Evolutionary conservation across 2,888 invertebrate genomes (phyloP).

Genomic region (Philonicus albiceps): DNA sequence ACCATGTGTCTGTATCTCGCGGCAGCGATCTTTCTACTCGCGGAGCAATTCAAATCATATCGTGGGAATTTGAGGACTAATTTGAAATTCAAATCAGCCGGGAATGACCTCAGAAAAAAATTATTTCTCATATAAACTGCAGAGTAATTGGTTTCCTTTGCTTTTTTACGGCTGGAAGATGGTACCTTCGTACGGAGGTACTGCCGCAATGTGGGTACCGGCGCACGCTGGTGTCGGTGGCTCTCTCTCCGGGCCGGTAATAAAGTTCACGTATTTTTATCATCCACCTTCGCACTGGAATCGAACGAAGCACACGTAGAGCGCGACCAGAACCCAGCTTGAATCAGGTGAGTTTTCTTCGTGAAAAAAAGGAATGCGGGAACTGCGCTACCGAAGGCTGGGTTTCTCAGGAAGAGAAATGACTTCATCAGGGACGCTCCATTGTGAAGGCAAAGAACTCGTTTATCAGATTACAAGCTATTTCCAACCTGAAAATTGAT

Average conservation of each 20-base stretch:
- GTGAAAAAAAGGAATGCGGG: slow-evolving; percentile 8
- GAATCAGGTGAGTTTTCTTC: neutral
- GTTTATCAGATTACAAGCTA: neutral
- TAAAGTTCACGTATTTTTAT: slow-evolving; percentile 19
- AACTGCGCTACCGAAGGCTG: slow-evolving; percentile 7
- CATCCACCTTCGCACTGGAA: slow-evolving; percentile 33
- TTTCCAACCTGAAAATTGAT: neutral
- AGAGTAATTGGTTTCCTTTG: slow-evolving; percentile 40
- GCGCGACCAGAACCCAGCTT: neutral
- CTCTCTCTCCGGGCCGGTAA: neutral
- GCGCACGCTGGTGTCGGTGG: neutral
- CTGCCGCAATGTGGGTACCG: neutral
- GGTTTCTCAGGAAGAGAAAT: slow-evolving; percentile 34
- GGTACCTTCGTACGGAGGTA: neutral
- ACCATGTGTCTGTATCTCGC: slow-evolving; percentile 8
- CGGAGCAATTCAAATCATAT: slow-evolving; percentile 48
- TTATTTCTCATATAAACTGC: slow-evolving; percentile 31
- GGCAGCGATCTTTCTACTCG: slow-evolving; percentile 41
- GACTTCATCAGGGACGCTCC: slow-evolving; percentile 31
- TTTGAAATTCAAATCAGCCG: slow-evolving; percentile 47
- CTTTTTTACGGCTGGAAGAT: slow-evolving; percentile 13
- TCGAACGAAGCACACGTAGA: slow-evolving; percentile 1
- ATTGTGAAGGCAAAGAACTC: slow-evolving; percentile 7
- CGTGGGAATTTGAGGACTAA: slow-evolving; percentile 47
- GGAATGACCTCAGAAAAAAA: slow-evolving; percentile 42